Conservation (phyloP, 2,888 invertebrate genomes). For the Blera fallax region DNA sequence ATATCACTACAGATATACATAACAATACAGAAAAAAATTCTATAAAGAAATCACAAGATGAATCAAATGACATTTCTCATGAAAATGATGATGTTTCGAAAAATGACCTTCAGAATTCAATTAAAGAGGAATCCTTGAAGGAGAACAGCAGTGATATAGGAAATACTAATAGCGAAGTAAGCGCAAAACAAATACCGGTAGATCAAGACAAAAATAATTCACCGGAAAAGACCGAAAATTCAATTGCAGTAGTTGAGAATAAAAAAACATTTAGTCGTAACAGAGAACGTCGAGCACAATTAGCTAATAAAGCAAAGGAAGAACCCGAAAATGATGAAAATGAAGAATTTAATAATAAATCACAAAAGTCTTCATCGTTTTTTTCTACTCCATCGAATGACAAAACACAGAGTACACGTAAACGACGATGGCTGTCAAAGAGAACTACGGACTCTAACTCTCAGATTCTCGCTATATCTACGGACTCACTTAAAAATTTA, state of each 20-base stretch:
- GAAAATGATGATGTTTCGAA: constrained; percentile 17
- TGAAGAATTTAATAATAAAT: constrained; percentile 41
- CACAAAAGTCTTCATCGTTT: constrained; percentile 2
- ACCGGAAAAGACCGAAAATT: constrained; percentile 17
- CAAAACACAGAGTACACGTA: constrained; percentile 79
- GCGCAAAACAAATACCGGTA: not conserved
- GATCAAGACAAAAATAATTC: constrained; percentile 15
- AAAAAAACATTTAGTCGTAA: constrained; percentile 37
- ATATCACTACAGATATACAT: constrained; percentile 2
- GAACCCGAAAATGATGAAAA: constrained; percentile 52
- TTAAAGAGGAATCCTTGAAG: constrained; percentile 2
- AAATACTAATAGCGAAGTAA: not conserved
- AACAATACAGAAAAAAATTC: constrained; percentile 6
- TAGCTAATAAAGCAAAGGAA: constrained; percentile 28
- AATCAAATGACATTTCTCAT: constrained; percentile 71
- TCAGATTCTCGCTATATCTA: constrained; percentile 87
- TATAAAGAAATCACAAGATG: constrained; percentile 51
- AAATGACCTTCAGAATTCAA: not conserved
- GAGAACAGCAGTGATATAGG: not conserved
- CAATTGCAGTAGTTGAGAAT: not conserved
- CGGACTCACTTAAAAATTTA: constrained; percentile 87
- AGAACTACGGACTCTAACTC: constrained; percentile 83
- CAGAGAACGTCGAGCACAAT: constrained; percentile 40
- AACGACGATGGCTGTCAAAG: constrained; percentile 80
- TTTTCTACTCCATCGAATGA: constrained; percentile 34